Base-by-base conservation (phyloP, 1,140 invertebrate species). In the Drosophila kohkoa region DNA sequence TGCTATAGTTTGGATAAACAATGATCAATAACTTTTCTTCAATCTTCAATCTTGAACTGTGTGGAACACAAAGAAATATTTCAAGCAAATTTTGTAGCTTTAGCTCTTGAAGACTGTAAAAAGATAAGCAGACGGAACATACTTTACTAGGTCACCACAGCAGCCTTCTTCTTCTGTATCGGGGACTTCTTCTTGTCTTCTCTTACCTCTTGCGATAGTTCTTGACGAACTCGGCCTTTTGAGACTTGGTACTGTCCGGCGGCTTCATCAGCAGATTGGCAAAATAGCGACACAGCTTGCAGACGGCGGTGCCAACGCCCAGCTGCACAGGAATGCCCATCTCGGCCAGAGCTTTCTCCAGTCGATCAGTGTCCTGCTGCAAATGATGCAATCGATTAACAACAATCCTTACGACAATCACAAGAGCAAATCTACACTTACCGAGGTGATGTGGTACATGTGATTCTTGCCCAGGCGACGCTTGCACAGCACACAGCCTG, bases 261-360 rank as follows among this genome's bases (percentile, higher is more conserved):
- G 93, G 93, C 60, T 96, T 96, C 64, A 96, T 93, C 30, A 96
- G 93, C 16, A 96, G 83, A 51, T 95, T 94, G 59, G 95, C 95
- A 91, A 96, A 97, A 82, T 96, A 96, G 67, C 95, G 95, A 79
- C 96, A 97, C 4, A 96, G 91, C 92, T 97, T 97, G 92, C 96
- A 97, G 8, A 97, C 94, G 74, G 96, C 95, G 0, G 95, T 94
- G 77, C 93, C 93, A 16, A 92, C 90, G 35, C 92, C 90, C 43
- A 96, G 75, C 32, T 93, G 93, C n/a, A 96, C 95, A 1, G 96
- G 96, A 10, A 97, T 94, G 5, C 95, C 94, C 76, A 96, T 94
- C 58, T 94, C 93, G 45, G 92, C 87, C 3, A 97, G 93, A 1
- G 94, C 93, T 62, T 94, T 93, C 87, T 97, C 96, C 68, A 97